Conservation (phyloP, 2,797 vertebrate species). For the Rallus crepitans region DNA sequence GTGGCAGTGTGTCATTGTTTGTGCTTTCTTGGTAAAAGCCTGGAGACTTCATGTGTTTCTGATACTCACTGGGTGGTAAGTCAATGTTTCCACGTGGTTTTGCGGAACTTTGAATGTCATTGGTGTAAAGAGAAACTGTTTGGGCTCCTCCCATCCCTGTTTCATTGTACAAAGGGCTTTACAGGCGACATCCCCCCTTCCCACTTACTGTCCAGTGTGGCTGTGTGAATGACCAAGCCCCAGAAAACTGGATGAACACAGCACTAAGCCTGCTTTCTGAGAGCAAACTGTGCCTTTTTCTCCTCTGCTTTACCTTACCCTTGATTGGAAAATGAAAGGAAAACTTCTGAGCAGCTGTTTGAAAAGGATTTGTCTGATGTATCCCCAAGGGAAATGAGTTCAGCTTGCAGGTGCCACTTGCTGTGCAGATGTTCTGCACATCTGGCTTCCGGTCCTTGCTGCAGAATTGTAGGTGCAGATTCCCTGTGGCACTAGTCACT, state of each 20-base stretch:
- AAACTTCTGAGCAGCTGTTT: neutral
- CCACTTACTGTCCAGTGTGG: neutral
- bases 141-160: neutral
- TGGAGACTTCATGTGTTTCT: neutral
- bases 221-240: neutral
- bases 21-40: neutral
- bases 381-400: neutral
- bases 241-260: neutral
- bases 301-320: neutral
- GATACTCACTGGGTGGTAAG: neutral
- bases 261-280: neutral
- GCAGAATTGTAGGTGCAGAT: neutral
- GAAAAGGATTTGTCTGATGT: neutral
- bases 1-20: neutral
- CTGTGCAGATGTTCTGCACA: neutral
- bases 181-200: neutral
- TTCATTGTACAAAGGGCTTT: neutral
- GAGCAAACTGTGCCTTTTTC: neutral
- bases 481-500: neutral
- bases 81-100: accelerated
- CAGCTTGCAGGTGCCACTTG: neutral
- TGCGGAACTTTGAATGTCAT: neutral
- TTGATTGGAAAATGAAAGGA: neutral
- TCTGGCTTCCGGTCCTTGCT: neutral
- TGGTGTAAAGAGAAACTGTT: neutral